These are phyloP conservation scores for Parapristionchus giblindavisi DNA, from an alignment of 2,888 invertebrate genomes.

Conservation along the genomic window DNA sequence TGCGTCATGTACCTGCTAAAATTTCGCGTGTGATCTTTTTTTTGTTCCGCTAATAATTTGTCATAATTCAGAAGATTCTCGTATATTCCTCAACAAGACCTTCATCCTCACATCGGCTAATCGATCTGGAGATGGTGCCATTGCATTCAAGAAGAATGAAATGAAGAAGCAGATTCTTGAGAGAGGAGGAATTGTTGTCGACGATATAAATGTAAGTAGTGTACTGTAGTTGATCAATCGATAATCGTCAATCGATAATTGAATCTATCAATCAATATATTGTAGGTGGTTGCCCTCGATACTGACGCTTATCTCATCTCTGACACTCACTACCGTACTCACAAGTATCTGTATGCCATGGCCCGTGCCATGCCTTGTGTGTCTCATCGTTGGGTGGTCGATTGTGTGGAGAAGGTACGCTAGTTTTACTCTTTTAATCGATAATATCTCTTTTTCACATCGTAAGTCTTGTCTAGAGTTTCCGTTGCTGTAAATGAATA, in stretches of 20 bases:
- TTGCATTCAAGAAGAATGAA: slow-evolving; percentile 62
- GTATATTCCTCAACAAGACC: slow-evolving; percentile 50
- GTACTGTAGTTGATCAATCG: not conserved
- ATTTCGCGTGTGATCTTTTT: too few species aligned
- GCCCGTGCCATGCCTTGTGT: slow-evolving; percentile 78
- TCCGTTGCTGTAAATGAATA: too few species aligned
- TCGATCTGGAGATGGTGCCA: slow-evolving; percentile 38
- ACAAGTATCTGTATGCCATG: slow-evolving; percentile 80
- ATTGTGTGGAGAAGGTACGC: slow-evolving; percentile 74
- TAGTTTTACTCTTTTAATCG: not conserved
- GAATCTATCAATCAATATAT: not conserved
- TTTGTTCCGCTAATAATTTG: too few species aligned
- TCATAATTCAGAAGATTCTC: too few species aligned
- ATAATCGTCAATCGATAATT: too few species aligned
- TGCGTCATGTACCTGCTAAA: too few species aligned
- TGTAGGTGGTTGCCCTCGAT: slow-evolving; percentile 40
- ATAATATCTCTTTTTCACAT: not conserved
- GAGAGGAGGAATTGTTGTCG: slow-evolving; percentile 61
- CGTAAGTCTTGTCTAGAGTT: not conserved
- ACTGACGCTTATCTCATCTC: slow-evolving; percentile 72
- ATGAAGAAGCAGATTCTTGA: slow-evolving; percentile 55
- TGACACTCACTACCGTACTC: slow-evolving; percentile 80
- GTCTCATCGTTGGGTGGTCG: slow-evolving; percentile 80
- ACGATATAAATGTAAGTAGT: slow-evolving; percentile 54
- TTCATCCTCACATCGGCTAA: slow-evolving; percentile 68